These are phyloP conservation scores for Papilio protenor DNA, from an alignment of 2,888 invertebrate species.

Conservation along the genomic window DNA sequence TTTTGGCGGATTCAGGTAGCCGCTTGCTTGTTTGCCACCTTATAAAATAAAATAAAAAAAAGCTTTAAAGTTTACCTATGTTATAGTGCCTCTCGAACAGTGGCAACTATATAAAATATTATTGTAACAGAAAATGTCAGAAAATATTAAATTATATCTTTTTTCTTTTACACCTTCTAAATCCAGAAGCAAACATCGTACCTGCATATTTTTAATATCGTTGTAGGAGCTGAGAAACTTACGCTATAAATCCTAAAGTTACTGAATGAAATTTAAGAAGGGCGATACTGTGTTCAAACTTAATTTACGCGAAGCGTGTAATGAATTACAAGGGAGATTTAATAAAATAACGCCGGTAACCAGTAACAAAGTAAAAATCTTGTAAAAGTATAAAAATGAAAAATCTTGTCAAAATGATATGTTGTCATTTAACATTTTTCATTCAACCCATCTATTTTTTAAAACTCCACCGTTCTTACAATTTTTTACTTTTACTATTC, in stretches of 20 bases:
- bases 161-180: background rate
- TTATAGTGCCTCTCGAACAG: background rate
- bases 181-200: background rate
- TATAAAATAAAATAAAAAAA: too few relatives aligned
- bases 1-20: too few relatives aligned
- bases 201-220: constrained; percentile 32
- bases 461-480: too few relatives aligned
- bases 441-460: too few relatives aligned
- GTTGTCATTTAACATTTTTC: too few relatives aligned
- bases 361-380: constrained; percentile 19
- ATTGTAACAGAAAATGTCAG: background rate
- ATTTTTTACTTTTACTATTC: too few relatives aligned
- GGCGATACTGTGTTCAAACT: constrained; percentile 61
- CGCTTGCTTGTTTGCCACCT: too few relatives aligned
- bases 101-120: background rate
- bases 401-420: background rate
- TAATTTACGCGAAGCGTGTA: constrained; percentile 69
- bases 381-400: background rate
- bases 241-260: constrained; percentile 41
- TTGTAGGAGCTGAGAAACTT: constrained; percentile 25
- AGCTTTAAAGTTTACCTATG: background rate
- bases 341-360: constrained; percentile 61
- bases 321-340: constrained; percentile 74
- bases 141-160: background rate
- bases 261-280: constrained; percentile 40